These are phyloP conservation scores for Lamellibrachia luymesi DNA, from an alignment of 1,140 invertebrate genomes.

Conservation along the genomic window DNA sequence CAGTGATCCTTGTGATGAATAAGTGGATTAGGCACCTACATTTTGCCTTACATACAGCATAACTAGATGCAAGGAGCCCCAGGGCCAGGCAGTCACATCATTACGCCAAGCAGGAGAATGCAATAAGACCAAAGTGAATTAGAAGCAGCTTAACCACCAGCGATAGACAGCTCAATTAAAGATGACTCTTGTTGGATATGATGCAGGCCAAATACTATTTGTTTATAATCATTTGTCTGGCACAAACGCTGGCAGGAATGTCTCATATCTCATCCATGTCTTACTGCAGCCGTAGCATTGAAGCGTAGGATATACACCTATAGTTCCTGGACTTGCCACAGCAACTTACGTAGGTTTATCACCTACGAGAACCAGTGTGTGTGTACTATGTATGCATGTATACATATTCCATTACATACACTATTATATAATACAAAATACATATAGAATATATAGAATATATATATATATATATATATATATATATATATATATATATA, in stretches of 20 bases:
- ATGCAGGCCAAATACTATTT: not conserved
- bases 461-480: too few species aligned
- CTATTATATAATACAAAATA: too few species aligned
- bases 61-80: not conserved
- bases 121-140: not conserved
- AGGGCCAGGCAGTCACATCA: not conserved
- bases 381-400: too few species aligned
- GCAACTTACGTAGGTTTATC: too few species aligned
- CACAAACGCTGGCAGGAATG: not conserved
- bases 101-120: not conserved
- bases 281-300: too few species aligned
- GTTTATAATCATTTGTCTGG: not conserved
- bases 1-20: not conserved
- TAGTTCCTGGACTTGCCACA: too few species aligned
- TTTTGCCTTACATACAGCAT: not conserved
- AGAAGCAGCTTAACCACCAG: not conserved
- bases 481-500: too few species aligned
- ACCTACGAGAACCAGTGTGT: too few species aligned
- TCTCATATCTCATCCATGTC: too few species aligned
- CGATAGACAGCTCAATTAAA: not conserved
- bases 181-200: not conserved
- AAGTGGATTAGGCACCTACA: not conserved
- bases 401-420: too few species aligned
- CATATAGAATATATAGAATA: too few species aligned
- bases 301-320: too few species aligned